These are phyloP conservation scores for Anguilla megastoma DNA, from an alignment of 2,797 vertebrate species.

Conservation along the genomic window DNA sequence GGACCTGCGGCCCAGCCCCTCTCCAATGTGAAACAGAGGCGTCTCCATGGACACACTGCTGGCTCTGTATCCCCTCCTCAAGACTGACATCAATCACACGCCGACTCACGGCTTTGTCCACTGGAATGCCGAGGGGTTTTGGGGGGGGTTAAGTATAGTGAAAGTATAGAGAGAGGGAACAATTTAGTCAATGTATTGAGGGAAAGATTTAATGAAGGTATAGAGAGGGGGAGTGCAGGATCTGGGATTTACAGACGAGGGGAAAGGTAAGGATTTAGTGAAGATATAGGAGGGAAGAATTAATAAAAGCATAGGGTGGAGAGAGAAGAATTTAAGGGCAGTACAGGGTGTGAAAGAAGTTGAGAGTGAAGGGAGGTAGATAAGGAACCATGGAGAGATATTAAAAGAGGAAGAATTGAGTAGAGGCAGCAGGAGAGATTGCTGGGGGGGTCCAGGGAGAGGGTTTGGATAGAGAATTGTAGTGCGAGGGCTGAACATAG, in stretches of 20 bases:
- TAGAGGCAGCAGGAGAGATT: neutral
- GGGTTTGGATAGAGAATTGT: slow-evolving; percentile 4
- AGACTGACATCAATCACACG: slow-evolving; percentile 1
- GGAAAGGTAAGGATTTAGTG: slow-evolving; percentile 5
- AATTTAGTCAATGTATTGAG: neutral
- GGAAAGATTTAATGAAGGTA: neutral
- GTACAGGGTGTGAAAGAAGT: neutral
- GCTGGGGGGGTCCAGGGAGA: neutral
- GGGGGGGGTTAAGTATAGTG: neutral
- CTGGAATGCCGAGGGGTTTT: neutral
- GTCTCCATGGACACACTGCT: neutral
- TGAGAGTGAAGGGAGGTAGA: neutral
- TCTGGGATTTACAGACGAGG: neutral
- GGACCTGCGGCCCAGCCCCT: neutral
- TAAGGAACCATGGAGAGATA: slow-evolving; percentile 1
- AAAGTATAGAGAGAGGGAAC: neutral
- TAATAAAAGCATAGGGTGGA: slow-evolving; percentile 26
- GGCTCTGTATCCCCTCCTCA: neutral
- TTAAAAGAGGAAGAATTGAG: neutral
- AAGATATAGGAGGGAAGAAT: slow-evolving; percentile 12
- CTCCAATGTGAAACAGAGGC: neutral
- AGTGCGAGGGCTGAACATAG: neutral
- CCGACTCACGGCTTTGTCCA: neutral
- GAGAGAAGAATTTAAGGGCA: slow-evolving; percentile 13
- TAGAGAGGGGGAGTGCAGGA: neutral